Evolutionary conservation across 2,797 vertebrate species (phyloP), one percentile per base, ranked within the genome.

Genomic region (Petrocephalus schoutedeni): DNA sequence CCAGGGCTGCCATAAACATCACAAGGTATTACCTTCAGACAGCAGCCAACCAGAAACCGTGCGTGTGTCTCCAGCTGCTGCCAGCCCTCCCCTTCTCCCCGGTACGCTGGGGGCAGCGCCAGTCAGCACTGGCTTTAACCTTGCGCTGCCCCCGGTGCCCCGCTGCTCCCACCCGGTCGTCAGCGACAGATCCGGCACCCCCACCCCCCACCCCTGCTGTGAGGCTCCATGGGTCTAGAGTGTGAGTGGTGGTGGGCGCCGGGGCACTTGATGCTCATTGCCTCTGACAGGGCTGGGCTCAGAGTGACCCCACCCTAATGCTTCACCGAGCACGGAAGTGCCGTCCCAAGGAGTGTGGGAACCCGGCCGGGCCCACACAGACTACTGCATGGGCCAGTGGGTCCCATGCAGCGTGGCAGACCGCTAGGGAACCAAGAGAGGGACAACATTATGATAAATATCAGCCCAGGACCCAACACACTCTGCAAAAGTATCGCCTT

Each of bases 201-300:
- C 59, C 57, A 1, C 56, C 41, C 57, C n/a, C 21, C 7, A 1
- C 56, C 86, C 85, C 67, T n/a, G 84, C 58, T 87, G 64, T 88
- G 56, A 86, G 86, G 86, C 89, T 88, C 49, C 91, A 90, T 90
- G 87, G 90, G 91, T 92, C 91, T 91, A 90, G 89, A 53, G 71
- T 87, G 91, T 77, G 71, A 41, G 16, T 41, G 19, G 71, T 3
- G 89, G 87, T 90, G 91, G 91, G 92, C 91, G 77, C 80, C 71
- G 93, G 92, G 89, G 74, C 71, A 90, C 88, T 91, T 96, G 96
- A 96, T 87, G 92, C 87, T 96, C 56, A 96, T 95, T 87, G 56
- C 88, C 85, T 85, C 87, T 94, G 96, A 95, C 95, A 95, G 93
- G 93, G 92, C 92, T 94, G 94, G 92, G 92, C 93, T 92, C 90